Percentiles rank a stretch among this genome's conserved stretches.
These are phyloP conservation scores for Sturnira hondurensis DNA, from an alignment of 2,113 vertebrate genomes.

Conservation along the genomic window DNA sequence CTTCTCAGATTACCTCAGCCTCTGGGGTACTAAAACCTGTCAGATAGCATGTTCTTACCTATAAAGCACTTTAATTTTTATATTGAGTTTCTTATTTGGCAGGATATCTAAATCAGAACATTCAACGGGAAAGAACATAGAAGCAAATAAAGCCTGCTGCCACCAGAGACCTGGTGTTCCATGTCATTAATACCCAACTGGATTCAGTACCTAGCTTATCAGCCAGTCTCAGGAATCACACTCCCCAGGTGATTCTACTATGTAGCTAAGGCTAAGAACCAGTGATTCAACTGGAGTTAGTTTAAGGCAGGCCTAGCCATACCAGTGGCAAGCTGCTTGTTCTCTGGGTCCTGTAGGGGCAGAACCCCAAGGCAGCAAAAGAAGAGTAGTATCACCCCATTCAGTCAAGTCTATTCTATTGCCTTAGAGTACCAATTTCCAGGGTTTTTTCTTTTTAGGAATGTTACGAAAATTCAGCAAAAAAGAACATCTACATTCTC, in stretches of 20 bases:
- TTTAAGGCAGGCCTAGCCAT: background rate
- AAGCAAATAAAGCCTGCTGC: background rate
- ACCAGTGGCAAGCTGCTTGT: background rate
- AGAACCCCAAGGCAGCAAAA: background rate
- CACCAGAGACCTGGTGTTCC: background rate
- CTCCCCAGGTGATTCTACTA: background rate
- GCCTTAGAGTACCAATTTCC: background rate
- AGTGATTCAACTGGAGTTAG: background rate
- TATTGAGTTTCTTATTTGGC: background rate
- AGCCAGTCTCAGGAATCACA: background rate
- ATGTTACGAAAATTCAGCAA: background rate
- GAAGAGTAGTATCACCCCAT: background rate
- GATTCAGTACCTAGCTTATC: background rate
- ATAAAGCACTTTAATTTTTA: background rate
- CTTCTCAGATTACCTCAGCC: background rate
- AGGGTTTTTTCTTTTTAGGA: slow-evolving; percentile 20
- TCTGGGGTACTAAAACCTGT: background rate
- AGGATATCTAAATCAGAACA: background rate
- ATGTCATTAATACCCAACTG: background rate
- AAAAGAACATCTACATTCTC: background rate
- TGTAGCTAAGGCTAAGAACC: background rate
- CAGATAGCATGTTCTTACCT: background rate
- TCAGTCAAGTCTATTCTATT: background rate
- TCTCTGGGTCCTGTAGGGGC: background rate
- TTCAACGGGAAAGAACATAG: background rate